Evolutionary conservation across 2,797 vertebrate genomes (phyloP).

Genomic region (Melanotaenia parkinsoni): DNA sequence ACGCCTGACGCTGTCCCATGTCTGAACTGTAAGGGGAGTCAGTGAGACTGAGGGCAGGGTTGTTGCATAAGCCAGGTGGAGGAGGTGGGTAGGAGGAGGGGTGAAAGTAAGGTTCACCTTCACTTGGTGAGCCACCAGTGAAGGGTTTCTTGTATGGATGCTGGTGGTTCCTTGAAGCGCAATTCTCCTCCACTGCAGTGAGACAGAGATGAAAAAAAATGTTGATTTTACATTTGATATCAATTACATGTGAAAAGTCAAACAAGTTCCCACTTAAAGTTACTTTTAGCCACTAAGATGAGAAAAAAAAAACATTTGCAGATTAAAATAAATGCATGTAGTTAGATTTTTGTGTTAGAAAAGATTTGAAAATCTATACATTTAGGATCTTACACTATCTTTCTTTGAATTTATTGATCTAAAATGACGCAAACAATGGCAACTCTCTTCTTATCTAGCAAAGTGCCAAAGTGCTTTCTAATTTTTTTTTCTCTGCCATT

Average conservation of each 20-base stretch:
- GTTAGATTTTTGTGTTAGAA: not conserved
- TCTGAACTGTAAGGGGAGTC: conserved; percentile 90
- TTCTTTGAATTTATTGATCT: not conserved
- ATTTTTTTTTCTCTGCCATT: conserved; percentile 9
- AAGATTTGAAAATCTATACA: not conserved
- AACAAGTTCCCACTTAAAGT: not conserved
- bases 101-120: conserved; percentile 90
- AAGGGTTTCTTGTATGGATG: conserved; percentile 92
- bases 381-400: not conserved
- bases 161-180: conserved; percentile 82
- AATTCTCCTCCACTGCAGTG: conserved; percentile 84
- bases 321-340: not conserved
- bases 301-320: not conserved
- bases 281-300: not conserved
- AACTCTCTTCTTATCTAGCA: not conserved
- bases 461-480: conserved; percentile 5
- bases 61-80: conserved; percentile 76
- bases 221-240: conserved; percentile 18
- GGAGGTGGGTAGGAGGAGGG: conserved; percentile 86
- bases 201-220: conserved; percentile 40
- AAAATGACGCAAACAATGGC: not conserved
- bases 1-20: conserved; percentile 92
- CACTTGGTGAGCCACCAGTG: conserved; percentile 86
- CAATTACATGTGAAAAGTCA: not conserved
- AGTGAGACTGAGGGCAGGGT: conserved; percentile 57